Base-by-base conservation (phyloP, 1,140 invertebrate species). In the Drosophila rhopaloa region DNA sequence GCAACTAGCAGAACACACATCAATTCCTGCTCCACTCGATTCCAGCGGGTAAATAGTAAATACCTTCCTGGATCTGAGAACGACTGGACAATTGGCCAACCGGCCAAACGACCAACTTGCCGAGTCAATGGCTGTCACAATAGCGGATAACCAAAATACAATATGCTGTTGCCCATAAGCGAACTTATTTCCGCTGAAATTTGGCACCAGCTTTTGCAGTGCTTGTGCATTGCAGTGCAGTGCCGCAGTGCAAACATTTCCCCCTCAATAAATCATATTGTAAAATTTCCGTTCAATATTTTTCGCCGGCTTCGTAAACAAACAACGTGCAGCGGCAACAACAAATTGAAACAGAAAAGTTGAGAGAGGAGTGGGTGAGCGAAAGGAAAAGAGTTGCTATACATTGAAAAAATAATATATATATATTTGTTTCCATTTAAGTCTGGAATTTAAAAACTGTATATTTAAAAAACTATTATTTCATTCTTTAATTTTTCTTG, bases 221-320 rank as follows among this genome's bases (percentile, higher is more conserved):
- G 46, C 65, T 44, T 44, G 27, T 35, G 54, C 58, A 35, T 60
- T 46, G 70, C 57, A 43, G 46, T 41, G 48, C 37, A 27, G n/a
- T 53, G 35, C 66, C 38, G 40, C 68, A 72, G 54, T 82, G 56
- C 53, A 75, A 76, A 76, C 61, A 71, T 32, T 70, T 68, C 48
- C 62, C 68, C 57, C 74, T 63, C 70, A 71, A 85, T 86, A 86
- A 86, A 86, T 86, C 82, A 86, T 83, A 83, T 86, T 88, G 82
- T 86, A 88, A 86, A 88, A 86, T 86, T 86, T 86, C 82, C 82
- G 82, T 86, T 88, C 83, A 86, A 86, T 88, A 86, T 88, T 86
- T 85, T 88, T 76, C 59, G 70, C 67, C 81, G 61, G 76, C 79
- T 53, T 68, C 66, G 84, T 83, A 82, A 86, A 86, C 82, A 88